Evolutionary conservation across 2,888 invertebrate genomes (phyloP), one percentile per base, ranked within the genome.

Genomic region (Synergus gifuensis): DNA sequence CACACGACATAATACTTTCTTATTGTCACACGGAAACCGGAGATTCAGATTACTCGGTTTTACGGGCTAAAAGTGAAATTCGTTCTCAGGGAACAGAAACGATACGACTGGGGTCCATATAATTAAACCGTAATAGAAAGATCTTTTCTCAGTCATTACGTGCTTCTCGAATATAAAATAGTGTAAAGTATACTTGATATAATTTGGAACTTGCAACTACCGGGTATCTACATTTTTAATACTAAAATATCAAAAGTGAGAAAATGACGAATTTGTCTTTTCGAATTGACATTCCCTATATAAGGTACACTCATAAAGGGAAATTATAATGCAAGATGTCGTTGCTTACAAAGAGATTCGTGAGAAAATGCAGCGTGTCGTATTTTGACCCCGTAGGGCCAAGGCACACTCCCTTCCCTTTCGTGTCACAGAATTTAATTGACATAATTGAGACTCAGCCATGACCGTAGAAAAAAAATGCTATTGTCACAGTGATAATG

Each of bases 1-100:
- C 63, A 46, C 63, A 77, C 77, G 79, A 83, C 81, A 78, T 44
- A 76, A 67, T 67, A 67, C 54, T 76, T 79, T 79, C 64, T 44
- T 44, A 28, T 49, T 73, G 49, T 73, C 67, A 73, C 49, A 73
- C 49, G 69, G 78, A 81, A 54, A 77, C n/a, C 28, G 12, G 76
- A 76, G 81, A 80, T 80, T 78, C 82, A 83, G 82, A 85, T 85
- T 85, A 85, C 85, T 87, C 80, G 85, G 81, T 85, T 89, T 89
- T 86, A 89, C 86, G 88, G 89, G 87, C 83, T 80, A 84, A 89
- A 88, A 90, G 89, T 88, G 89, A 89, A 89, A 89, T 87, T 88
- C 83, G 80, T 81, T 78, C 69, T 54, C 58, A 49, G 11, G 14
- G 54, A 78, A 77, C 46, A 42, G 63, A 62, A 76, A 76, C 62